Conservation (phyloP, 2,113 vertebrate species). For the Semicossyphus pulcher region DNA sequence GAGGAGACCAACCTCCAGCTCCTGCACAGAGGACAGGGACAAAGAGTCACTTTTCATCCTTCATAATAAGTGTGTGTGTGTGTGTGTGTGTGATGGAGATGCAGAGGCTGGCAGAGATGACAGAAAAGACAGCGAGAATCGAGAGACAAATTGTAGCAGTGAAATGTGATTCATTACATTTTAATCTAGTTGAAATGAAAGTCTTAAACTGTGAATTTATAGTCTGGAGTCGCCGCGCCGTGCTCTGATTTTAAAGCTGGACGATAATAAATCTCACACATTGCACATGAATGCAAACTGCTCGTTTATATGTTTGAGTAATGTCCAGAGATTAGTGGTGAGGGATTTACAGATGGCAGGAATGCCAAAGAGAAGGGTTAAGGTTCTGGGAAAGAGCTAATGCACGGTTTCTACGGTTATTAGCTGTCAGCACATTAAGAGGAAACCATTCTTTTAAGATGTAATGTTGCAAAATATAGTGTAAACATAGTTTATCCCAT, state of each 20-base stretch:
- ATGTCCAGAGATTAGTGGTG: conserved; percentile 5
- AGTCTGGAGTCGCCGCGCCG: background rate
- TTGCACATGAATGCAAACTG: conserved; percentile 12
- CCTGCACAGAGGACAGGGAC: conserved; percentile 77
- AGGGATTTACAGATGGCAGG: background rate
- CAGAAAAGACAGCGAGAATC: background rate
- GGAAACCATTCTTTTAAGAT: conserved; percentile 1
- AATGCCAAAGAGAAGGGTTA: conserved; percentile 1
- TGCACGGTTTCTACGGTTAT: background rate
- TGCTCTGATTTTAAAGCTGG: background rate
- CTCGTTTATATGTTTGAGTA: conserved; percentile 17
- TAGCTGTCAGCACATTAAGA: background rate
- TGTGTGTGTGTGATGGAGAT: background rate
- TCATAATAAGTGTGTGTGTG: background rate
- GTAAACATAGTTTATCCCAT: conserved; percentile 20
- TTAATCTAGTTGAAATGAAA: conserved; percentile 38
- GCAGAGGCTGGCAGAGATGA: background rate
- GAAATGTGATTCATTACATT: conserved; percentile 41
- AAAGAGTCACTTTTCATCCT: background rate
- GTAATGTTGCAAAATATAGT: conserved; percentile 5
- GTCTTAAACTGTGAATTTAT: conserved; percentile 19
- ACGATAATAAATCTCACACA: conserved; percentile 13
- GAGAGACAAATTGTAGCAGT: background rate
- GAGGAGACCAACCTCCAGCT: conserved; percentile 95
- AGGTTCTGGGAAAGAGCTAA: background rate